Base-by-base conservation (phyloP, 2,888 invertebrate species). In the Dicyrtomina minuta region DNA sequence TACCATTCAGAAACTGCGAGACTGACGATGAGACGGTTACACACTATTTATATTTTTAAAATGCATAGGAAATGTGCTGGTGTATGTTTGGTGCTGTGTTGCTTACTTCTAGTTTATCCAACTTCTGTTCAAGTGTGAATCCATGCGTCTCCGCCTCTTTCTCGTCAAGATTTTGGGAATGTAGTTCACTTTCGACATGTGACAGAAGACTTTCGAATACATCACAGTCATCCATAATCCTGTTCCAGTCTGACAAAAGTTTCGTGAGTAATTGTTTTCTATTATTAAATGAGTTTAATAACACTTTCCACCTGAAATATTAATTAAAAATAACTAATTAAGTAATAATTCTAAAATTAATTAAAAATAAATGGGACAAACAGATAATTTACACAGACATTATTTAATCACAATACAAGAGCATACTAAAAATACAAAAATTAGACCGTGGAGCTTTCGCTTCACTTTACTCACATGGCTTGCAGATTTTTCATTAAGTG, bases 271-370 rank as follows among this genome's bases (percentile, higher is more conserved):
- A 58, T 68, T 75, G 71, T n/a, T 72, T 72, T 51, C 72, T 61
- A 22, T 72, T 64, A 39, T 72, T 73, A 51, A 76, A 75, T 10
- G 71, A 55, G 12, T 66, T 66, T 56, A 76, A 56, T 4, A 77
- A 41, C 20, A 70, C 70, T 56, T 75, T 77, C 78, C 77, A 77
- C 17, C 78, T 76, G 26, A 26, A 71, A 55, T 56, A 60, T 39
- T 26, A 53, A 49, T 49, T 17, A 15, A 56, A 46, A 13, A 2
- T 22, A 66, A 56, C n/a, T n/a, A n/a, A n/a, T n/a, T n/a, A n/a
- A n/a, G n/a, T n/a, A n/a, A n/a, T n/a, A n/a, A n/a, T n/a, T n/a
- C n/a, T n/a, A n/a, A n/a, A n/a, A 33, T 33, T 33, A 33, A 33
- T 33, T 33, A 15, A 56, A 46, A 13, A 2, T 22, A 66, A 56